A percentile compares a stretch with the other conserved stretches of the same genome.
These are phyloP conservation scores for Picathartes gymnocephalus DNA, from an alignment of 2,113 vertebrate species.

Conservation along the genomic window DNA sequence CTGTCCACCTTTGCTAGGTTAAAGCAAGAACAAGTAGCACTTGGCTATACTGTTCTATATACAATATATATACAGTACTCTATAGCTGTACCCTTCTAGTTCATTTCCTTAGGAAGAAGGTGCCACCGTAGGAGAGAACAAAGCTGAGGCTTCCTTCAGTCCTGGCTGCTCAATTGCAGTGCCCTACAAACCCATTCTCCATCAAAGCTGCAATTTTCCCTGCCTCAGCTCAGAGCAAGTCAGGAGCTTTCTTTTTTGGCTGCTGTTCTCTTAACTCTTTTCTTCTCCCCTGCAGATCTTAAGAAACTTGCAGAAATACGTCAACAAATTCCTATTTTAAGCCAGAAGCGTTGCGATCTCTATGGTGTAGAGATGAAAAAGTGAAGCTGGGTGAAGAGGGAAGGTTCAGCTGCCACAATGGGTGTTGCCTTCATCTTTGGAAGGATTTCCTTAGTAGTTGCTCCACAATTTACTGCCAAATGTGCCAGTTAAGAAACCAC, in stretches of 20 bases:
- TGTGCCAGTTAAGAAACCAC: neutral
- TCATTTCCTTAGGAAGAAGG: neutral
- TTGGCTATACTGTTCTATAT: neutral
- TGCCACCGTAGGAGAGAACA: too few relatives aligned
- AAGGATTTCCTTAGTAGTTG: neutral
- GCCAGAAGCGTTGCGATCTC: slow-evolving; percentile 86
- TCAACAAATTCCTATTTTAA: slow-evolving; percentile 88
- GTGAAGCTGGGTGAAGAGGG: neutral
- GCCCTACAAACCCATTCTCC: neutral
- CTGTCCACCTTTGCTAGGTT: neutral
- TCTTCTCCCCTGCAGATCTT: slow-evolving; percentile 78
- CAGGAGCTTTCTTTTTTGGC: neutral
- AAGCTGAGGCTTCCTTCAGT: neutral
- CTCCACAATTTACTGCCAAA: neutral
- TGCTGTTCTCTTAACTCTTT: neutral
- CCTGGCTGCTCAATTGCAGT: neutral
- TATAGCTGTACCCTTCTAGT: neutral
- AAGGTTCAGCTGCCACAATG: neutral
- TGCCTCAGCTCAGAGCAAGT: neutral
- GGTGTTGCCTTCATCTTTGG: neutral
- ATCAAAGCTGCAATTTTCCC: neutral
- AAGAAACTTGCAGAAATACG: slow-evolving; percentile 87
- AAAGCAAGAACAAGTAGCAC: neutral
- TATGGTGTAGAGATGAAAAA: slow-evolving; percentile 75
- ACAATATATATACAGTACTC: neutral